Evolutionary conservation across 37 sponge, comb jelly and placozoan species (phyloP), one percentile per base, ranked within the genome.

Genomic region (Cladorhizidae sp.): DNA sequence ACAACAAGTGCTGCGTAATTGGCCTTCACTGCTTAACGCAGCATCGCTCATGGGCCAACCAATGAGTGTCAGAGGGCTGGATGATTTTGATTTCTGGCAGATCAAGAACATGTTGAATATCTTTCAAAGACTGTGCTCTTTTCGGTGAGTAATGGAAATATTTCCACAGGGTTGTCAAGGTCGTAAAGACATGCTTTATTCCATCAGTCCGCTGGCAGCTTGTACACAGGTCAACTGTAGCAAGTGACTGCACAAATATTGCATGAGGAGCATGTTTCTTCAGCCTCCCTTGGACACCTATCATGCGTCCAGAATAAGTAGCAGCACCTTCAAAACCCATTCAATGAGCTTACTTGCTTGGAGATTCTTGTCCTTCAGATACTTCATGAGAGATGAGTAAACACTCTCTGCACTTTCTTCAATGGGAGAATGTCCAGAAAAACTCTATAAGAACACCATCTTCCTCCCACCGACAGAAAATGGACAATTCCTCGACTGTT

Each of bases 381-480:
- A 88, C 23, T 82, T 83, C 23, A 88, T 49, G 22, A 88, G 63
- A 83, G 89, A 50, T 45, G 62, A 54, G 52, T 77, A 79, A 63
- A 56, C 61, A 31, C 31, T 84, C 57, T 74, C 70, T 31, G 87
- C 87, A 73, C 9, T 45, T 45, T 5, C 49, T 45, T 45, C 9
- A 45, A 45, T 45, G 49, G 9, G 9, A 5, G 9, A 45, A 12
- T 9, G 5, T 9, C 49, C 49, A 45, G 49, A 91, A 91, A 65
- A 82, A 82, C 73, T 91, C 87, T 29, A 78, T 76, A 80, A 87
- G 92, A 40, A 78, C 61, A 20, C 92, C 92, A 86, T 86, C 73
- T 77, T 90, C 83, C 64, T 73, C 92, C 87, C 83, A 91, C 21
- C 83, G 80, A 78, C 83, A 91, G 70, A 82, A 82, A 28, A 86